Evolutionary conservation across 2,797 vertebrate genomes (phyloP).

Genomic region (Florisuga fusca): DNA sequence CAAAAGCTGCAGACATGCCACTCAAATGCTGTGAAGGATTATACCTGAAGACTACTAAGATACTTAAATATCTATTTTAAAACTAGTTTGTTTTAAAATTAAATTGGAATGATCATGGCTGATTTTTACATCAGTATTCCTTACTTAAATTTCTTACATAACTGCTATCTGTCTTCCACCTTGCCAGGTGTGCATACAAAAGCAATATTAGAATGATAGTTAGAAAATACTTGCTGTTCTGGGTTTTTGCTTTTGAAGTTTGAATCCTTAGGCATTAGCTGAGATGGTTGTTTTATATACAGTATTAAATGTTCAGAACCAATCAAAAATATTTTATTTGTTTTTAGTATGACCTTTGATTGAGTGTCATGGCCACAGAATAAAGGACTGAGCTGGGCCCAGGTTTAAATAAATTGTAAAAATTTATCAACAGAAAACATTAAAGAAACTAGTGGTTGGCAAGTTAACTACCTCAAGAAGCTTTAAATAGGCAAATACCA

Average conservation of each 20-base stretch:
- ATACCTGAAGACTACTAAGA: not conserved
- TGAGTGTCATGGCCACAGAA: not conserved
- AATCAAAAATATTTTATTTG: not conserved
- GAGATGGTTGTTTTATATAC: not conserved
- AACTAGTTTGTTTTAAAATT: not conserved
- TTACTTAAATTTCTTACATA: not conserved
- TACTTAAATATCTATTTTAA: not conserved
- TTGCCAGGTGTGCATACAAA: not conserved
- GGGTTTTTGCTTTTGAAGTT: not conserved
- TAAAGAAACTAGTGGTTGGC: not conserved
- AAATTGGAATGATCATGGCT: not conserved
- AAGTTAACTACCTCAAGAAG: not conserved
- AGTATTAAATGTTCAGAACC: not conserved
- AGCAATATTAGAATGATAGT: not conserved
- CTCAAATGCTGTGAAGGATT: not conserved
- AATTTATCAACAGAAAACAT: not conserved
- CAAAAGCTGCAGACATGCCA: not conserved
- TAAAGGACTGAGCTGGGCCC: not conserved
- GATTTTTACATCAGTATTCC: not conserved
- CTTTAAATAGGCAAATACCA: not conserved
- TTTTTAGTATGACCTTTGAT: not conserved
- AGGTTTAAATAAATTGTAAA: not conserved
- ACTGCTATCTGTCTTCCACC: not conserved
- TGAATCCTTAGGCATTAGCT: not conserved
- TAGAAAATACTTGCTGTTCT: not conserved